phyloP scores from a whole-genome alignment of 2,113 vertebrate genomes.

The Ophthalmolycus amberensis region DNA sequence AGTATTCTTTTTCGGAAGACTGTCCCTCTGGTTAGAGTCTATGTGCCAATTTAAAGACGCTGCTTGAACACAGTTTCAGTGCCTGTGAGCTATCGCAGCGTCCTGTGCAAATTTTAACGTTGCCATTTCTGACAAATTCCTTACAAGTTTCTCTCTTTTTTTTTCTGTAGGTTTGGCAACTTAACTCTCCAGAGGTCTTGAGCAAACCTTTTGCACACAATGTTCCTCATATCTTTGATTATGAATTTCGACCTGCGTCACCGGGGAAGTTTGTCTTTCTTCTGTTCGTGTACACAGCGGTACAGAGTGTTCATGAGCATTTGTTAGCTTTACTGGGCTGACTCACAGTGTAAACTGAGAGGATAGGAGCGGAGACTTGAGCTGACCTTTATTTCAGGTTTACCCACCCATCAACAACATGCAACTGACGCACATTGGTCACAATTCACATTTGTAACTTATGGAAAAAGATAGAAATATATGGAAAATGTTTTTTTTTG shows the following conservation, averaged over 20 bases:
- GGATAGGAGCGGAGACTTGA: background rate
- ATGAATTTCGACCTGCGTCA: background rate
- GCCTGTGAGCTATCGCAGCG: background rate
- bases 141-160: background rate
- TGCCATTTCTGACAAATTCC: conserved; percentile 23
- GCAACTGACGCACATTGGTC: background rate
- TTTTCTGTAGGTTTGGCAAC: background rate
- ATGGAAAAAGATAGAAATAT: background rate
- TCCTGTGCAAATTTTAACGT: background rate
- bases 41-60: conserved; percentile 22
- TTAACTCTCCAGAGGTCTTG: background rate
- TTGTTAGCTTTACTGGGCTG: background rate
- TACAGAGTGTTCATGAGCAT: background rate
- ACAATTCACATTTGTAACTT: background rate
- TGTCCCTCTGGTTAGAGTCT: background rate
- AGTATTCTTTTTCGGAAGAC: conserved; percentile 16
- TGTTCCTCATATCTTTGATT: conserved; percentile 5
- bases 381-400: background rate
- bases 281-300: conserved; percentile 15
- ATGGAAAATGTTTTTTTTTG: background rate
- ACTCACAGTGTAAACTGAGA: background rate
- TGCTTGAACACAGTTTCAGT: conserved; percentile 17
- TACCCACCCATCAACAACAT: background rate
- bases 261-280: conserved; percentile 26
- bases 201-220: conserved; percentile 21